A percentile compares a stretch with the other conserved stretches of the same genome.
Conservation (phyloP, 2,113 vertebrate genomes). For the Cheilinus undulatus region DNA sequence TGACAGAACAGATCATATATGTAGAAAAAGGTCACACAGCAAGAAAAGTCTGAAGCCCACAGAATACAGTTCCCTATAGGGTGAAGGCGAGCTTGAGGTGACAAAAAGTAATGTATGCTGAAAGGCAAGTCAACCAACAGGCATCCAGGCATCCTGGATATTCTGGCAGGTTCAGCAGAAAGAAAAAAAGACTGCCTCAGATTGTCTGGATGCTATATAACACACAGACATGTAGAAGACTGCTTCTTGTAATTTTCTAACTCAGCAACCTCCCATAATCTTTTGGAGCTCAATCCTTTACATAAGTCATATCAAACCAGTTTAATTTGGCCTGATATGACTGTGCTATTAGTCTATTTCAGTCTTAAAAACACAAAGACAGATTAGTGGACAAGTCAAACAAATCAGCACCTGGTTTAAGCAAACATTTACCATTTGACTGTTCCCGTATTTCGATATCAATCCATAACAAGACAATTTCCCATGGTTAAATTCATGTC, state of each 20-base stretch:
- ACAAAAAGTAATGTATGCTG: slow-evolving; percentile 40
- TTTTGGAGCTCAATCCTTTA: not conserved
- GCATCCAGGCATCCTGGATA: slow-evolving; percentile 22
- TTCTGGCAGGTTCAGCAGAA: slow-evolving; percentile 39
- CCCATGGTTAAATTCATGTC: no score
- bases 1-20: slow-evolving; percentile 54
- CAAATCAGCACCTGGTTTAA: no score
- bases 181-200: slow-evolving; percentile 8
- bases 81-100: slow-evolving; percentile 33
- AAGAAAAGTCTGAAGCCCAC: slow-evolving; percentile 34
- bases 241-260: not conserved
- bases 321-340: not conserved
- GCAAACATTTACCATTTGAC: no score
- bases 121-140: slow-evolving; percentile 25
- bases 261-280: not conserved
- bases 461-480: no score
- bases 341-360: no score
- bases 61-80: slow-evolving; percentile 38
- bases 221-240: not conserved
- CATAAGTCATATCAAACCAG: not conserved
- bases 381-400: no score
- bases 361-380: no score
- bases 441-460: no score
- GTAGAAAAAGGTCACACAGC: slow-evolving; percentile 52
- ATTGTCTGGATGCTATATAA: not conserved